Conservation (phyloP, 2,888 invertebrate genomes). For the Scaptomyza tumidula region DNA sequence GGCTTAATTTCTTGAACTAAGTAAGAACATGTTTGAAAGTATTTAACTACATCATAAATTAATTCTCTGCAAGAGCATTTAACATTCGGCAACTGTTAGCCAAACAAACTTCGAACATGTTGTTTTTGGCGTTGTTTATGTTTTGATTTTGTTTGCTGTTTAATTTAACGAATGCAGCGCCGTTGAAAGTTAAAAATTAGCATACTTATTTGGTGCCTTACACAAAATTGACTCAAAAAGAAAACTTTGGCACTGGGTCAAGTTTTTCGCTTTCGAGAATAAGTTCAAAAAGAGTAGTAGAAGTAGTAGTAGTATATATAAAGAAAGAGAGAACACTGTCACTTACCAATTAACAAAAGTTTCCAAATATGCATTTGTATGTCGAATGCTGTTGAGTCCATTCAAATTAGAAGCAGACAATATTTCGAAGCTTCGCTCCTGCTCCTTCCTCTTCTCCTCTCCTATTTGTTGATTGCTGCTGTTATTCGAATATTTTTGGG, state of each 20-base stretch:
- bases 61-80: neutral
- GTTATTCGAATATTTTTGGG: conserved; percentile 12
- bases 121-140: neutral
- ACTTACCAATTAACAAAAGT: conserved; percentile 83
- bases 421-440: conserved; percentile 51
- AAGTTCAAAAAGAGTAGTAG: neutral
- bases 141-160: conserved; percentile 1
- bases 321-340: conserved; percentile 48
- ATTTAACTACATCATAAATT: too few species aligned
- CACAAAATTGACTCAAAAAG: conserved; percentile 19
- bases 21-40: too few species aligned
- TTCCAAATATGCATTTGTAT: conserved; percentile 84
- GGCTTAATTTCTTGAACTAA: too few species aligned
- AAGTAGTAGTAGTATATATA: too few species aligned
- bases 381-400: conserved; percentile 82
- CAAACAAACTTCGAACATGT: neutral
- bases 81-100: neutral
- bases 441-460: conserved; percentile 4
- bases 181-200: conserved; percentile 71
- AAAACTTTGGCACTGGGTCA: conserved; percentile 25
- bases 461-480: neutral
- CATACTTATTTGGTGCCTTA: conserved; percentile 52
- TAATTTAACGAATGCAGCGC: conserved; percentile 54
- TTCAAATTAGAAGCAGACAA: conserved; percentile 80
- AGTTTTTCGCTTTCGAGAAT: conserved; percentile 29